Evolutionary conservation across 2,888 invertebrate species (phyloP), one percentile per base, ranked within the genome.

Genomic region (Lydus trimaculatus): DNA sequence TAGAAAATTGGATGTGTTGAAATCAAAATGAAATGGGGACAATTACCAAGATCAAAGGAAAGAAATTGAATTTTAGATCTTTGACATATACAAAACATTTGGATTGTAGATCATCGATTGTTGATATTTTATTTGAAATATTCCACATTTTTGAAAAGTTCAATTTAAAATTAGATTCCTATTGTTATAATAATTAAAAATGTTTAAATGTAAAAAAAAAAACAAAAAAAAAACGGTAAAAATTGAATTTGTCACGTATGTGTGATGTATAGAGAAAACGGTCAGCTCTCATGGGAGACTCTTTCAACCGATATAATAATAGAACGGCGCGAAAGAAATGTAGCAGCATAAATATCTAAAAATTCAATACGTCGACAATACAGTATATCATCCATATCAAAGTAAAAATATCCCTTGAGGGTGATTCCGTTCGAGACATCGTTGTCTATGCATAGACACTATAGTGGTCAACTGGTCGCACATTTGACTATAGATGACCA

Each of bases 401-500:
- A 84, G 81, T 81, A 75, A 82, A 82, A 80, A 81, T 77, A 76
- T 83, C 85, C 83, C 83, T 75, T 58, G 82, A 80, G 84, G 74
- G 80, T 80, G 73, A 82, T 85, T 81, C 78, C 74, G 79, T 79
- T 80, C 78, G 78, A 82, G 82, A 83, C 82, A 80, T 82, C 81
- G 83, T 83, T 82, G 74, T 75, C 79, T 80, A 82, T 82, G 81
- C 82, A 82, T 82, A 81, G 81, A 80, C 81, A 82, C n/a, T n/a
- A n/a, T 78, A 73, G 73, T 79, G 83, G 84, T 83, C 85, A 84
- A 81, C 81, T 79, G 80, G 82, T 79, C 81, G 79, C 82, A 83
- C 83, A 85, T 85, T 85, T 84, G 84, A 85, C 84, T 85, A 85
- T 83, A 85, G 84, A 85, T 85, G 84, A 82, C 83, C 84, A 23